Percentiles rank a stretch among this genome's conserved stretches.
Evolutionary conservation across 2,113 vertebrate genomes (phyloP).

Genomic region (Anguilla japonica): DNA sequence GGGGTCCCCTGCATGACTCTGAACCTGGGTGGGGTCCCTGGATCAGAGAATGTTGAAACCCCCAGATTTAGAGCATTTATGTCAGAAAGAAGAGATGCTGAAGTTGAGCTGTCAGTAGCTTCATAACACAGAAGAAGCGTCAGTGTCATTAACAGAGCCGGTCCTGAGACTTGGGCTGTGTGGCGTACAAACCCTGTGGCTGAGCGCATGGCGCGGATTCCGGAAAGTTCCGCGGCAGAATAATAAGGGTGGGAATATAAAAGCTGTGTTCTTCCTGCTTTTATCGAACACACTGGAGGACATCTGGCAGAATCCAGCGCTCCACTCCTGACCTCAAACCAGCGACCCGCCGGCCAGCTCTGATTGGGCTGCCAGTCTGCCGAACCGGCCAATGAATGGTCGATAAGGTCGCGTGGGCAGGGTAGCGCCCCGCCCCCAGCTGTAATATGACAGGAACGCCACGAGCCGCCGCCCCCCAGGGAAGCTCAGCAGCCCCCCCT

Average conservation of each 20-base stretch:
- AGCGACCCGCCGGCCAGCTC: neutral
- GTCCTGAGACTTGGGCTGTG: too few species aligned
- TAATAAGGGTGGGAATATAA: constrained; percentile 11
- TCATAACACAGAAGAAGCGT: too few species aligned
- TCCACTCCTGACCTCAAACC: constrained; percentile 32
- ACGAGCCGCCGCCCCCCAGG: constrained; percentile 14
- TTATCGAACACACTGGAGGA: constrained; percentile 43
- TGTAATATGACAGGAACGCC: constrained; percentile 21
- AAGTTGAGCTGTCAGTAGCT: too few species aligned
- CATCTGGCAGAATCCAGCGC: constrained; percentile 36
- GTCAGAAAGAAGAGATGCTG: too few species aligned
- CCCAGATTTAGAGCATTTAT: too few species aligned
- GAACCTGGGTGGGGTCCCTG: too few species aligned
- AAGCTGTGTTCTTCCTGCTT: constrained; percentile 19
- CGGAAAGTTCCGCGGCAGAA: constrained; percentile 32
- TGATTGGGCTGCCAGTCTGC: neutral
- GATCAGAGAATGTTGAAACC: too few species aligned
- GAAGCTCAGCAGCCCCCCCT: neutral
- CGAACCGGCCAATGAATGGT: constrained; percentile 15
- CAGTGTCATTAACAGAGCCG: too few species aligned
- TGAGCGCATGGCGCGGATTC: too few species aligned
- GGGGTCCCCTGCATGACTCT: too few species aligned
- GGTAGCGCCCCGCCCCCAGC: neutral
- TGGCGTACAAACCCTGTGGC: too few species aligned
- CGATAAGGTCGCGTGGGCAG: neutral